Evolutionary conservation across 37 sponge, comb jelly and placozoan species (phyloP).

Genomic region (Trichoplax adhaerens): DNA sequence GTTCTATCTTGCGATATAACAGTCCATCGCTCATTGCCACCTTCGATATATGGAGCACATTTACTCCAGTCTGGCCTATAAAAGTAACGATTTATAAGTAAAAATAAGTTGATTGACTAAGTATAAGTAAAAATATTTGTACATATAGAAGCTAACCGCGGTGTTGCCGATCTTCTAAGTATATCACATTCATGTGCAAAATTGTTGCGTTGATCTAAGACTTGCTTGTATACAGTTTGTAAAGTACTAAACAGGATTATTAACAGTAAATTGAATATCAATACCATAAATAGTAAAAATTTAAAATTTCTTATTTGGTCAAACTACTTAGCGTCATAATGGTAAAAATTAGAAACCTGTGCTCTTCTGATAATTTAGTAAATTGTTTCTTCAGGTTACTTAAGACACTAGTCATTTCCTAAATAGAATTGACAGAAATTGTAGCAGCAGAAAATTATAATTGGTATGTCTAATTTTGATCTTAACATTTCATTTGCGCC

Average conservation of each 20-base stretch:
- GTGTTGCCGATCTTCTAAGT: conserved; percentile 68
- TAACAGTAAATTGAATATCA: too few species aligned
- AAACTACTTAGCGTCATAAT: too few species aligned
- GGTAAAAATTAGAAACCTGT: too few species aligned
- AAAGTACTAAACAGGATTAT: conserved; percentile 7
- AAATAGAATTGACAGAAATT: too few species aligned
- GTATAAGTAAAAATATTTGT: not conserved
- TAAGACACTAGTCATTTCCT: too few species aligned
- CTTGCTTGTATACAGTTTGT: conserved; percentile 31
- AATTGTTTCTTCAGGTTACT: too few species aligned
- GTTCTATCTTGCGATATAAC: conserved; percentile 48
- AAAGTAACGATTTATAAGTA: not conserved
- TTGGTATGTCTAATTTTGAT: too few species aligned
- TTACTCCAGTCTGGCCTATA: conserved; percentile 78
- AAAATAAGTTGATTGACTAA: not conserved
- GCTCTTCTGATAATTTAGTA: too few species aligned
- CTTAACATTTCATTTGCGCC: too few species aligned
- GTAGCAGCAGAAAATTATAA: too few species aligned
- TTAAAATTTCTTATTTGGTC: too few species aligned
- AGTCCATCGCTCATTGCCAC: conserved; percentile 58
- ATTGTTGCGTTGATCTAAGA: conserved; percentile 25
- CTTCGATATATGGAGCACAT: conserved; percentile 45
- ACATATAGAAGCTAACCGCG: conserved; percentile 21
- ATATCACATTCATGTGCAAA: conserved; percentile 18
- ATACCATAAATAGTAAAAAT: too few species aligned